Base-by-base conservation (phyloP, 2,113 vertebrate species). In the Sapayoa aenigma region DNA sequence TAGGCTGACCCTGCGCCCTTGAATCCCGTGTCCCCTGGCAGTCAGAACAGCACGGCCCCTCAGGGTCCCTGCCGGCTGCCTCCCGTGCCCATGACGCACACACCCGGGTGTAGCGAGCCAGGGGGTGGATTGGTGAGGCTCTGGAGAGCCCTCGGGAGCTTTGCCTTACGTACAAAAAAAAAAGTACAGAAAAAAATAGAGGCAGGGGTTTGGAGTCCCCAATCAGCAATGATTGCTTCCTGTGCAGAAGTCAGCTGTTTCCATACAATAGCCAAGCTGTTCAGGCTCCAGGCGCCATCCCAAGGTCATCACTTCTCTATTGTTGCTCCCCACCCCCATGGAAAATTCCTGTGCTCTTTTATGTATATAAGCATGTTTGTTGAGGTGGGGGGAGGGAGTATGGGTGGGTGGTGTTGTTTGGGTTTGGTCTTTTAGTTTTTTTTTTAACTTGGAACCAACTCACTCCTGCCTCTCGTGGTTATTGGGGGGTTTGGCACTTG, bases 231-330 rank as follows among this genome's bases (percentile, higher is more conserved):
- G 96, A 98, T 96, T 97, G 93, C 94, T 98, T 98, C 98, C 98
- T 98, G 96, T 97, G 88, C 96, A 97, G 96, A 96, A 97, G 97
- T 98, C 98, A 98, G 98, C 98, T 98, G 97, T 95, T 97, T 97
- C 96, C 84, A 92, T 71, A 97, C 95, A 98, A 96, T 95, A 93
- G 96, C 46, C 83, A 91, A 94, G 49, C 81, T 95, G 81, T 90
- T 77, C 92, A 95, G 88, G 94, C 98, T 97, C 94, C 96, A 98
- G 97, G 98, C 98, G 96, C 98, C 97, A 97, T 96, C 97, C 95
- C 97, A 98, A 97, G 97, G 96, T 97, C 97, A 97, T 91, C 91
- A 87, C 80, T 97, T 96, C 97, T 97, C 96, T 46, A 93, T 96
- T 98, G 97, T 97, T 94, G 89, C 87, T 95, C 75, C 91, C 89